Percentiles rank a stretch among this genome's conserved stretches.
Evolutionary conservation across 1,140 invertebrate genomes (phyloP).

Genomic region (Ceratosolen solmsi): DNA sequence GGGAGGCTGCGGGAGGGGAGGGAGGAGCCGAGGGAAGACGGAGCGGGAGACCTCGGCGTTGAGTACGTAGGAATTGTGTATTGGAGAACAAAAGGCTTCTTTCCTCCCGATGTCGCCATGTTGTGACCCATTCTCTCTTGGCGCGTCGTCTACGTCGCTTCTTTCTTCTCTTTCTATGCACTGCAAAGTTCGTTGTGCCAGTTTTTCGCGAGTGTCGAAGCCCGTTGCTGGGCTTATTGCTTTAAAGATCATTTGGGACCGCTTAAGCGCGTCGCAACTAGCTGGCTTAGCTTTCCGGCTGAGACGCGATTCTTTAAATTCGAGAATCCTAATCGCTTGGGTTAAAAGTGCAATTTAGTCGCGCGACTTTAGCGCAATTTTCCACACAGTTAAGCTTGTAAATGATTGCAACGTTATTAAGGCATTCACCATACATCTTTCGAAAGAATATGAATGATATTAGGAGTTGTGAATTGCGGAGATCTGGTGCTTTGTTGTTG

Average conservation of each 20-base stretch:
- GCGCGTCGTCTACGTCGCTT: conserved; percentile 26
- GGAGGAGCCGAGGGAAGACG: neutral
- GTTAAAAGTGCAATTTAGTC: neutral
- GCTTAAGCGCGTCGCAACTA: neutral
- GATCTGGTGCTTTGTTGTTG: too few species aligned
- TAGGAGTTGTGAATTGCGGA: too few species aligned
- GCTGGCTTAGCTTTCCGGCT: neutral
- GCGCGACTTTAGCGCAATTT: neutral
- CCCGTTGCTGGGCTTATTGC: neutral
- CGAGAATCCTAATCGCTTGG: neutral
- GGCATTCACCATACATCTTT: too few species aligned
- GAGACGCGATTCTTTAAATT: too few species aligned
- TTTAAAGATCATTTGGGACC: neutral
- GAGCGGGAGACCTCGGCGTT: neutral
- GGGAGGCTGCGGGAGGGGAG: neutral
- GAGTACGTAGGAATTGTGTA: neutral
- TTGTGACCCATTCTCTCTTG: conserved; percentile 48
- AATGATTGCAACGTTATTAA: too few species aligned
- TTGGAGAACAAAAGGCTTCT: conserved; percentile 60
- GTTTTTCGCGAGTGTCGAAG: conserved; percentile 26
- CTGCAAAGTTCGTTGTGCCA: conserved; percentile 46
- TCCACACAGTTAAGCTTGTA: too few species aligned
- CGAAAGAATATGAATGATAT: too few species aligned
- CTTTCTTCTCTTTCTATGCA: conserved; percentile 56
- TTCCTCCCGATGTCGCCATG: conserved; percentile 48